phyloP scores from a whole-genome alignment of 2,797 vertebrate genomes.

The Pseudomugil tenellus region DNA sequence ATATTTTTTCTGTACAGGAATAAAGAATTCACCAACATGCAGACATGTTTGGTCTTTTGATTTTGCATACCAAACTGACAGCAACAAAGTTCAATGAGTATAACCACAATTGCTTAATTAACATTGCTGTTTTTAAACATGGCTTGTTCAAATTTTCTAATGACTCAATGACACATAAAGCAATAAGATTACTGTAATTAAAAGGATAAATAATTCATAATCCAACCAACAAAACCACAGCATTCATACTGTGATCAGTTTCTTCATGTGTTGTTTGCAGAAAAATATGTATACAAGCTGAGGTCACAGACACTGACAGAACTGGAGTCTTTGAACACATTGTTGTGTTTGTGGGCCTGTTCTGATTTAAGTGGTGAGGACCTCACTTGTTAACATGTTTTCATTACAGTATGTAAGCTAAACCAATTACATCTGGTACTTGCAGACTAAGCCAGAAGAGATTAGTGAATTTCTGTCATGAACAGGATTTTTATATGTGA shows the following conservation, averaged over 20 bases:
- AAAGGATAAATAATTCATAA: conserved; percentile 3
- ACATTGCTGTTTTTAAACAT: conserved; percentile 26
- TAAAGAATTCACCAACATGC: background rate
- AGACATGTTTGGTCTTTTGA: conserved; percentile 8
- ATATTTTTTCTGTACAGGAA: too few species aligned
- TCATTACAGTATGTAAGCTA: background rate
- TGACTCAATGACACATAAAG: conserved; percentile 3
- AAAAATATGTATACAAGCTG: conserved; percentile 4
- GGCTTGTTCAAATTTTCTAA: conserved; percentile 15
- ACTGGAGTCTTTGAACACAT: background rate
- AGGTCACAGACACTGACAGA: background rate
- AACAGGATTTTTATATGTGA: background rate
- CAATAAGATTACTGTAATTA: conserved; percentile 38
- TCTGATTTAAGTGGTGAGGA: background rate
- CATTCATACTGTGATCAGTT: conserved; percentile 31
- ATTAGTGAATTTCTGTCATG: background rate
- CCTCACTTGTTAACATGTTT: background rate
- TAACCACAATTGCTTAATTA: conserved; percentile 29
- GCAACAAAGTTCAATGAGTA: conserved; percentile 17
- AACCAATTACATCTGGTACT: background rate
- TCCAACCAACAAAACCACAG: conserved; percentile 29
- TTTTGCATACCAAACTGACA: conserved; percentile 22
- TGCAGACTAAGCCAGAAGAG: background rate
- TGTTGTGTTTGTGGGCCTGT: background rate
- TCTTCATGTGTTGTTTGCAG: conserved; percentile 6